Percentiles rank a stretch among this genome's conserved stretches.
These are phyloP conservation scores for Anticlea derivata DNA, from an alignment of 2,888 invertebrate genomes.

Conservation along the genomic window DNA sequence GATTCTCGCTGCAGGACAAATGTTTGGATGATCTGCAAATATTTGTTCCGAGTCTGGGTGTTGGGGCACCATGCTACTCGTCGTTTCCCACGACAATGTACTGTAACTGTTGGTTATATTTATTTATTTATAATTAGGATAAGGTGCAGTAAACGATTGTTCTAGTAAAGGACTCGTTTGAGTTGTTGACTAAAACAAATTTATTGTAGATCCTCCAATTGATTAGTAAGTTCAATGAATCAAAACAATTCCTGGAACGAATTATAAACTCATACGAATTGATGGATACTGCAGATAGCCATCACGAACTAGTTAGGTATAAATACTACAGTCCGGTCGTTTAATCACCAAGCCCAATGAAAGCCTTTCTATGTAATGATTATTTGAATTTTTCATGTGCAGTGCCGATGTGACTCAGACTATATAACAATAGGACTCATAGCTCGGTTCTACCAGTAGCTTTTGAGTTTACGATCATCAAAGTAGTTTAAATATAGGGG, in stretches of 20 bases:
- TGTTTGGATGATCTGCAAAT: too few species aligned
- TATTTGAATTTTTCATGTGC: slow-evolving; percentile 47
- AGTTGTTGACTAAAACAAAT: not conserved
- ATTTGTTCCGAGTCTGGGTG: too few species aligned
- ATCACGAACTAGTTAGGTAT: slow-evolving; percentile 8
- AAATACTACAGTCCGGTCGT: slow-evolving; percentile 17
- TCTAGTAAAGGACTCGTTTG: not conserved
- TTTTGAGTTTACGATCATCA: too few species aligned
- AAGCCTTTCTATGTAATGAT: slow-evolving; percentile 47
- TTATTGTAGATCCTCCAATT: slow-evolving; percentile 6
- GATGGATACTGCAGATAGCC: slow-evolving; percentile 13
- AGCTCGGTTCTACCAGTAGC: too few species aligned
- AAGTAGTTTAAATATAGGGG: too few species aligned
- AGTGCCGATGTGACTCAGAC: not conserved
- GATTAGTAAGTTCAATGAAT: slow-evolving; percentile 27
- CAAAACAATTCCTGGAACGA: slow-evolving; percentile 24
- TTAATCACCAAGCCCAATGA: slow-evolving; percentile 43
- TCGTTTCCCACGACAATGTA: too few species aligned
- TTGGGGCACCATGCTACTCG: too few species aligned
- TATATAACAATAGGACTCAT: not conserved
- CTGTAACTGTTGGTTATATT: too few species aligned
- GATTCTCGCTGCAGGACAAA: too few species aligned
- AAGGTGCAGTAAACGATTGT: too few species aligned
- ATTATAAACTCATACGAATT: slow-evolving; percentile 17
- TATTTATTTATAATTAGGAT: too few species aligned